These are phyloP conservation scores for Rhimphoctona megacephalus DNA, from an alignment of 2,888 invertebrate genomes.

Conservation along the genomic window DNA sequence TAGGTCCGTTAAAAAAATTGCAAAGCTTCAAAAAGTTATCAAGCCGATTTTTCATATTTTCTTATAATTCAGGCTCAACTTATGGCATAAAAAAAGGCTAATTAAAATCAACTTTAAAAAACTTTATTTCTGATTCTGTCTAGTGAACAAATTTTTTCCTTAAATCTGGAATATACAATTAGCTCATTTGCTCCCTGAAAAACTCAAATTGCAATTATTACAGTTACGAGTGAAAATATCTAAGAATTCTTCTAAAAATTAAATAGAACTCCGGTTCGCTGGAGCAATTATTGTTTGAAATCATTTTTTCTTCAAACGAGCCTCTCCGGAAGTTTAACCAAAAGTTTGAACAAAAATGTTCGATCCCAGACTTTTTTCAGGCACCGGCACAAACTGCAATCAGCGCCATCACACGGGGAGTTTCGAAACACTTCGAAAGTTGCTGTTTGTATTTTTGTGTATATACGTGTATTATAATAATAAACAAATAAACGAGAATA, in stretches of 20 bases:
- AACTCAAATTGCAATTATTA: background rate
- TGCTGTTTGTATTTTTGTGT: background rate
- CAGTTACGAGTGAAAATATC: background rate
- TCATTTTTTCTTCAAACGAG: background rate
- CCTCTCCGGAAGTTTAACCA: background rate
- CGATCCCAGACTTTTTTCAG: background rate
- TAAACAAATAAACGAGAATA: conserved; percentile 6
- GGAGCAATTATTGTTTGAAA: background rate
- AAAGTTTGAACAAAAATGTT: background rate
- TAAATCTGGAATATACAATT: too few species aligned
- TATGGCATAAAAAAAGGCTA: too few species aligned
- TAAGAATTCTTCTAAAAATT: background rate
- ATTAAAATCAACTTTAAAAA: background rate
- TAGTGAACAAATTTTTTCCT: background rate
- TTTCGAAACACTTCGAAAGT: conserved; percentile 2
- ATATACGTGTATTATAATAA: background rate
- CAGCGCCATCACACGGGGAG: background rate
- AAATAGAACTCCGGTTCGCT: background rate
- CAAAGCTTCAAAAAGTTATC: too few species aligned
- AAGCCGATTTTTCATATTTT: too few species aligned
- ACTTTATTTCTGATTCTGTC: too few species aligned
- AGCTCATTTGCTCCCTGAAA: background rate
- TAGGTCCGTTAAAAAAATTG: too few species aligned
- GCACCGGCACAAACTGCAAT: background rate
- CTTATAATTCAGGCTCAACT: too few species aligned